Base-by-base conservation (phyloP, 2,113 vertebrate genomes). In the Hirundichthys speculiger region DNA sequence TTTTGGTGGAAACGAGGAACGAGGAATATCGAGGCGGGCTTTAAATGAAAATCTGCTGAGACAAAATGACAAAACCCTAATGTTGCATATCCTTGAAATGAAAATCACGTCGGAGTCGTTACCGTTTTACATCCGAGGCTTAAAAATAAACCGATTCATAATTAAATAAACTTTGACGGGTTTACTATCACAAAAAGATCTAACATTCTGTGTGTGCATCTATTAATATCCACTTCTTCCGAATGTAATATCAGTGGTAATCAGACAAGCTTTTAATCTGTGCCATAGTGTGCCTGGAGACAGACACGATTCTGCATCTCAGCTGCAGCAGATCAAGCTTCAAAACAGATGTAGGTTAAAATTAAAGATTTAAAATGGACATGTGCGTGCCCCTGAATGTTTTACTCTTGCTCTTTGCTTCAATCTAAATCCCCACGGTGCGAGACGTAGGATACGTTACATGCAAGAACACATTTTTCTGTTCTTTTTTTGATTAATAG, bases 201-300 rank as follows among this genome's bases (percentile, higher is more conserved):
- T 62, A 72, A 72, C n/a, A 57, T 43, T 64, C 14, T 39, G 39
- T 20, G 20, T 53, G 74, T 5, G 3, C 6, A 27, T 5, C 11
- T 34, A 6, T 34, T n/a, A n/a, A n/a, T n/a, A n/a, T n/a, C n/a
- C n/a, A n/a, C n/a, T n/a, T n/a, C n/a, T n/a, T n/a, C n/a, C n/a
- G n/a, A n/a, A n/a, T n/a, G n/a, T n/a, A n/a, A n/a, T n/a, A n/a
- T n/a, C 79, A 74, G 58, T 1, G 6, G 75, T 74, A 87, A 89
- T 73, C 58, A 75, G 76, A 77, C 24, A 76, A 58, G 57, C 24
- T 57, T 53, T 81, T 61, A 51, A 83, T 84, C 70, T 51, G 67
- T 59, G 60, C 59, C 77, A 71, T 47, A 27, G 63, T 52, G 25
- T 46, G 65, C 54, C 50, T 39, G 39, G 46, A 19, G 70, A 77